A percentile compares a stretch with the other conserved stretches of the same genome.
These are phyloP conservation scores for Dasysyrphus albostriatus DNA, from an alignment of 2,888 invertebrate species.

Conservation along the genomic window DNA sequence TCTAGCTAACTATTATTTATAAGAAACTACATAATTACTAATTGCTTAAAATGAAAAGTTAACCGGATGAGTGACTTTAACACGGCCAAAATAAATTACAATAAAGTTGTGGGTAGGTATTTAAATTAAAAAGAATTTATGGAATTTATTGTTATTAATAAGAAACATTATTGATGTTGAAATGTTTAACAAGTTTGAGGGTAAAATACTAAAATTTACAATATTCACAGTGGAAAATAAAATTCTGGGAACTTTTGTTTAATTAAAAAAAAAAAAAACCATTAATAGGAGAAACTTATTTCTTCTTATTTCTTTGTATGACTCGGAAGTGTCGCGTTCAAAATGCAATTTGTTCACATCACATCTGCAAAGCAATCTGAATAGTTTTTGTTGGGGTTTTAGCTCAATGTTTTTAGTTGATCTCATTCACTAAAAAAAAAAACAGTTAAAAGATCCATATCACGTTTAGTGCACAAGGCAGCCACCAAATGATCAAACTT, in stretches of 20 bases:
- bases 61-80: constrained; percentile 37
- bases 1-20: constrained; percentile 59
- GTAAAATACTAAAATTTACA: neutral
- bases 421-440: too few relatives aligned
- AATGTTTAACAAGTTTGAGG: neutral
- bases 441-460: too few relatives aligned
- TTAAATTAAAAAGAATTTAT: neutral
- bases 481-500: too few relatives aligned
- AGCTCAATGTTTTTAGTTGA: too few relatives aligned
- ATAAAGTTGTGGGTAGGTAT: neutral
- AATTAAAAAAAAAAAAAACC: too few relatives aligned
- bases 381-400: too few relatives aligned
- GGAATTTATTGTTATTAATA: constrained; percentile 4
- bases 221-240: neutral
- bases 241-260: neutral
- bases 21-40: constrained; percentile 57
- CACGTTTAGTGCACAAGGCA: too few relatives aligned
- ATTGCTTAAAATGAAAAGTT: constrained; percentile 42
- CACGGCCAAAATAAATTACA: constrained; percentile 32
- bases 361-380: too few relatives aligned
- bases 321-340: too few relatives aligned
- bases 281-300: too few relatives aligned
- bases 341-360: too few relatives aligned
- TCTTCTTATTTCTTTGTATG: too few relatives aligned
- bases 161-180: neutral